Evolutionary conservation across 2,888 invertebrate genomes (phyloP), one percentile per base, ranked within the genome.

Genomic region (Drosophila recens): DNA sequence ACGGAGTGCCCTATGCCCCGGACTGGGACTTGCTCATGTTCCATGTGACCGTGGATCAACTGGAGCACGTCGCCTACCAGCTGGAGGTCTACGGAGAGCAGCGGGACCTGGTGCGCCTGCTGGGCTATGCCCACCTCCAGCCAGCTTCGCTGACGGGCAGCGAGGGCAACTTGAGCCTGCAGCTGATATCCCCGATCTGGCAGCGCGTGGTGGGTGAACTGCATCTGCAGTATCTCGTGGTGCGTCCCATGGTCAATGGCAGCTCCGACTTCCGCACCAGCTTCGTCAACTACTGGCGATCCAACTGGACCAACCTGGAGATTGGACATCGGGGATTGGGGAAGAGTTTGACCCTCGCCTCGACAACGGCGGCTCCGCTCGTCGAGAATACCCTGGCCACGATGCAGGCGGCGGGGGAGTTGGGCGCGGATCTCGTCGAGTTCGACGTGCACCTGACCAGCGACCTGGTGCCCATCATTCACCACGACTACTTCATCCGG

Each of bases 381-480:
- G 80, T 86, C 75, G 99, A 99, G 93, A 99, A 99, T 92, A 99
- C 99, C 8, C 95, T 99, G 87, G 97, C 97, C 53, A 98, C 99
- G 17, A 94, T 99, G 91, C 96, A 97, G 92, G 96, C 96, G 67
- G 98, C 99, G 59, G 96, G 96, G 23, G 95, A 96, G 69, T 96
- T 97, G 92, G 99, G 99, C 68, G 98, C 99, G 64, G 99, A 99
- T 92, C 96, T 97, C 93, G 97, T 99, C 33, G 99, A 99, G 93
- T 98, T 99, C 93, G 99, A 99, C 94, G 99, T 99, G 40, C 98
- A 99, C 91, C 94, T 99, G 75, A 98, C 98, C 78, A 98, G 98
- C 93, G 99, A 99, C 92, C 94, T 96, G 91, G 95, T 98, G 86
- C 97, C 98, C 11, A 97, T 99, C 63, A 96, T 99, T 81, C 98